These are phyloP conservation scores for Manacus vitellinus DNA, from an alignment of 2,113 vertebrate genomes.

Conservation along the genomic window DNA sequence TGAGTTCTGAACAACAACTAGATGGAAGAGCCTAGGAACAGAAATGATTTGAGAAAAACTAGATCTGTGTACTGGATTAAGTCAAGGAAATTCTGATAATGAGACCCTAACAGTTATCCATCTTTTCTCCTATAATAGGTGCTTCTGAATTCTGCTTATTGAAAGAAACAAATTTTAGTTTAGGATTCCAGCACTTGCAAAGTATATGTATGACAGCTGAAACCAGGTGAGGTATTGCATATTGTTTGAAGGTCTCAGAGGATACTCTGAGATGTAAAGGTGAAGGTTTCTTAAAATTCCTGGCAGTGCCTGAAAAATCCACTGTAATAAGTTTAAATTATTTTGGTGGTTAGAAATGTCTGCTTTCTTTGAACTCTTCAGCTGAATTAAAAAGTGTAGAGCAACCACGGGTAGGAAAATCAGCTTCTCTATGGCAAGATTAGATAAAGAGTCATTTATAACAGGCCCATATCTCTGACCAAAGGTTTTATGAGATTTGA, in stretches of 20 bases:
- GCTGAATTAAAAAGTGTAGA: constrained; percentile 34
- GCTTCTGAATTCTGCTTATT: constrained; percentile 1
- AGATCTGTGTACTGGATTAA: background rate
- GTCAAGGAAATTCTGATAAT: background rate
- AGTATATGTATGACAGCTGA: background rate
- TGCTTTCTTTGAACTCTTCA: constrained; percentile 40
- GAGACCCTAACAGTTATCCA: background rate
- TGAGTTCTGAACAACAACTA: background rate
- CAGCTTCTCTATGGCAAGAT: constrained; percentile 1
- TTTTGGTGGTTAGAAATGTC: constrained; percentile 13
- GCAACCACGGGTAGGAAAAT: background rate
- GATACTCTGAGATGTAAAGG: background rate
- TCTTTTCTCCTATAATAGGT: background rate
- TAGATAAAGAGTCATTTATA: constrained; percentile 25
- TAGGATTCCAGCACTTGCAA: background rate
- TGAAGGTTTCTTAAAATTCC: background rate
- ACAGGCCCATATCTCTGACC: background rate
- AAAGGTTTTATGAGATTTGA: background rate
- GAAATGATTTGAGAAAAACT: background rate
- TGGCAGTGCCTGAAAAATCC: background rate
- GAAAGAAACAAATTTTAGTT: constrained; percentile 28
- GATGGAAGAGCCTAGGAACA: background rate
- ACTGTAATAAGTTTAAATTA: constrained; percentile 25
- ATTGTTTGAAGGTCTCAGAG: background rate
- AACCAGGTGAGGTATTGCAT: background rate